A percentile compares a stretch with the other conserved stretches of the same genome.
These are phyloP conservation scores for Megaleporinus macrocephalus DNA, from an alignment of 2,113 vertebrate genomes.

Conservation along the genomic window DNA sequence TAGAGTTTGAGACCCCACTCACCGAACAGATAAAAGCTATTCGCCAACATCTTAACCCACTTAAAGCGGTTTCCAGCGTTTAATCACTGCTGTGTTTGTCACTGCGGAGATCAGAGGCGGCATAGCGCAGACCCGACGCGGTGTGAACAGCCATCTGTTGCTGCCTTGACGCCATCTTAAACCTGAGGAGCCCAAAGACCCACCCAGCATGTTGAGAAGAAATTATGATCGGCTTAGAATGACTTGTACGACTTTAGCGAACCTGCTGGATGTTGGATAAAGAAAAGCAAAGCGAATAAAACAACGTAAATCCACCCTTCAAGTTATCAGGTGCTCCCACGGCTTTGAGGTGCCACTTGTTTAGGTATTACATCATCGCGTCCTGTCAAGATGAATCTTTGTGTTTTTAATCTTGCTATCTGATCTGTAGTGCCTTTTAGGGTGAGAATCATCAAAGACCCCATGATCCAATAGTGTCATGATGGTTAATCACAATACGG, in stretches of 20 bases:
- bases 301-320: neutral
- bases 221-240: conserved; percentile 1
- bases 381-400: neutral
- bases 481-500: no score
- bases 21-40: no score
- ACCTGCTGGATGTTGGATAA: neutral
- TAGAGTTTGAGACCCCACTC: no score
- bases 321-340: neutral
- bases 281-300: neutral
- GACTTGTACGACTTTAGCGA: neutral
- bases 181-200: neutral
- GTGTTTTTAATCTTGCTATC: neutral
- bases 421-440: neutral
- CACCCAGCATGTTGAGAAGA: conserved; percentile 7
- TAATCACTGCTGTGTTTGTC: no score
- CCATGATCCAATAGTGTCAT: no score
- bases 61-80: no score
- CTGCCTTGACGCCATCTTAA: conserved; percentile 53
- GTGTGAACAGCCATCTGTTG: conserved; percentile 50
- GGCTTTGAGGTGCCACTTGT: neutral
- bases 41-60: no score
- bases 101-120: neutral
- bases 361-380: neutral
- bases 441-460: no score
- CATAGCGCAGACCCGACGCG: neutral